Evolutionary conservation across 2,888 invertebrate genomes (phyloP).

Genomic region (Calliopum simillimum): DNA sequence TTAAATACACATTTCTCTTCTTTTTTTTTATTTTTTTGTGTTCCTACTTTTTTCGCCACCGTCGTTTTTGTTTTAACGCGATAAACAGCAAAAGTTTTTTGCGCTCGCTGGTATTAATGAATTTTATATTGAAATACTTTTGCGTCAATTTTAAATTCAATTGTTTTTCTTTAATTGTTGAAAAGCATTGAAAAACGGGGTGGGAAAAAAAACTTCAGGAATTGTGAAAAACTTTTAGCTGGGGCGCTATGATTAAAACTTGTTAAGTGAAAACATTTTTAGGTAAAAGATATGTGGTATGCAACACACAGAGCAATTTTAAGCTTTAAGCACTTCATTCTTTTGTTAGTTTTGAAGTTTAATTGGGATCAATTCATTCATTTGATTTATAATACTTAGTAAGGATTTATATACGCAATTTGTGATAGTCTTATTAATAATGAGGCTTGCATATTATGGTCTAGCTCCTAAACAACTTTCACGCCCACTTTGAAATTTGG

Average conservation of each 20-base stretch:
- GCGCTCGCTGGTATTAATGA: slow-evolving; percentile 18
- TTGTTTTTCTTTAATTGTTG: neutral
- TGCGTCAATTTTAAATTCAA: slow-evolving; percentile 20
- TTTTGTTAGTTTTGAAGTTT: no score
- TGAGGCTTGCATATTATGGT: no score
- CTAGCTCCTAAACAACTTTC: no score
- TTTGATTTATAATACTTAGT: no score
- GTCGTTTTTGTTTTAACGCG: slow-evolving; percentile 10
- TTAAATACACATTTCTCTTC: neutral
- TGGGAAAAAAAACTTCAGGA: neutral
- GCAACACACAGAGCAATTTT: no score
- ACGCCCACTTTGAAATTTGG: no score
- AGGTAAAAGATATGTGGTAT: no score
- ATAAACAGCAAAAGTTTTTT: slow-evolving; percentile 19
- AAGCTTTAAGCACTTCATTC: no score
- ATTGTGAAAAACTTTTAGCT: neutral
- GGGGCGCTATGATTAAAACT: neutral
- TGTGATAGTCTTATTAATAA: no score
- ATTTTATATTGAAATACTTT: slow-evolving; percentile 24
- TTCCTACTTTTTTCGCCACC: neutral
- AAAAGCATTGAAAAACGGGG: neutral
- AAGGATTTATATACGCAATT: no score
- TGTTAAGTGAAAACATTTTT: neutral
- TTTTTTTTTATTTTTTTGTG: neutral
- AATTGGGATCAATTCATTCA: no score